Evolutionary conservation across 1,140 invertebrate species (phyloP).

Genomic region (Ridgeia piscesae): DNA sequence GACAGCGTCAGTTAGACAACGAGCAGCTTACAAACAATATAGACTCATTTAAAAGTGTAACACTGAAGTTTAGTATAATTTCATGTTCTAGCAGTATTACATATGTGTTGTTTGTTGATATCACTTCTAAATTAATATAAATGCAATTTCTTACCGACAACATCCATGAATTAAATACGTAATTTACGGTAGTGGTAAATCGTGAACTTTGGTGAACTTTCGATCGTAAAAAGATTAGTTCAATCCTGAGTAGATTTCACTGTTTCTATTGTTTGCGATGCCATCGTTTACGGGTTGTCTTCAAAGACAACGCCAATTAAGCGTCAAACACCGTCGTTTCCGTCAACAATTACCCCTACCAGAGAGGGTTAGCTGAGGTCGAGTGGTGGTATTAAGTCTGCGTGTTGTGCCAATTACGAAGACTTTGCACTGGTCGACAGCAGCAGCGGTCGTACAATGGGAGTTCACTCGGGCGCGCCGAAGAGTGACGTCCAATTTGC

Average conservation of each 20-base stretch:
- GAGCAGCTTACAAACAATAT: background rate
- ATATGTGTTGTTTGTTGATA: background rate
- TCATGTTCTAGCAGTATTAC: background rate
- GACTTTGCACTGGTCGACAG: background rate
- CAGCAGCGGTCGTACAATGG: background rate
- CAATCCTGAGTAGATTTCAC: background rate
- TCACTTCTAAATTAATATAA: background rate
- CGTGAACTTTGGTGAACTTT: background rate
- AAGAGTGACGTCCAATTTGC: background rate
- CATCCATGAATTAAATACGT: background rate
- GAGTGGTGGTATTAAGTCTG: background rate
- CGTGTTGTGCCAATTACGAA: background rate
- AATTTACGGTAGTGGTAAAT: background rate
- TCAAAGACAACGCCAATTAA: background rate
- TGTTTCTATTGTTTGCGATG: background rate
- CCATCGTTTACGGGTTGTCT: background rate
- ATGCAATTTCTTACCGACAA: background rate
- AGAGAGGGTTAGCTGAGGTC: background rate
- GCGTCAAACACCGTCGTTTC: background rate
- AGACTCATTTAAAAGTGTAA: background rate
- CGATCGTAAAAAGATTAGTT: background rate
- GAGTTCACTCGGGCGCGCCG: background rate
- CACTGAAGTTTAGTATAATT: background rate
- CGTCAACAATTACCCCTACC: constrained; percentile 6
- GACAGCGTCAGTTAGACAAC: background rate